These are phyloP conservation scores for Elanoides forficatus DNA, from an alignment of 2,113 vertebrate species.

Conservation along the genomic window DNA sequence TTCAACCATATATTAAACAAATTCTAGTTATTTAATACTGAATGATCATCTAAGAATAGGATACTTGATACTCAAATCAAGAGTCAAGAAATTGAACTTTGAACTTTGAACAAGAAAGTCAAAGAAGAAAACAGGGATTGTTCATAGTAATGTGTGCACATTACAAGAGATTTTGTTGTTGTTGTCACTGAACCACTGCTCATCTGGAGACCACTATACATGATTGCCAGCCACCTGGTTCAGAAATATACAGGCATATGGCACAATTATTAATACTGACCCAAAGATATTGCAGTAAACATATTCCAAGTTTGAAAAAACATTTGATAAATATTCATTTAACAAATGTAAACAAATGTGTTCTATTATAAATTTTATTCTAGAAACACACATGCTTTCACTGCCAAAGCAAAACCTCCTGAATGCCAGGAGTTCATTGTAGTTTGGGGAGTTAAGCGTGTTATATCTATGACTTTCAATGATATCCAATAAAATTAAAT, in stretches of 20 bases:
- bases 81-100: too few relatives aligned
- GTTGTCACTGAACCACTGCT: not conserved
- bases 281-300: not conserved
- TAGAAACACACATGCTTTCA: not conserved
- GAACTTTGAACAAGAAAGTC: not conserved
- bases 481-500: not conserved
- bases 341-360: not conserved
- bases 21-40: not conserved
- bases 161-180: not conserved
- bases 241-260: conserved; percentile 5
- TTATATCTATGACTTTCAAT: not conserved
- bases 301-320: not conserved
- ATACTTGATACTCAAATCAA: not conserved
- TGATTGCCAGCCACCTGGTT: conserved; percentile 13
- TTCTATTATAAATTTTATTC: not conserved
- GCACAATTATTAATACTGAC: not conserved
- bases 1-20: not conserved
- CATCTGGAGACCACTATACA: not conserved
- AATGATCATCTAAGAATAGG: not conserved
- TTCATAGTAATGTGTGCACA: not conserved
- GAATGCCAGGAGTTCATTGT: not conserved
- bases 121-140: not conserved
- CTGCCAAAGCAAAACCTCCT: not conserved
- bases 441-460: not conserved
- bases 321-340: not conserved